These are phyloP conservation scores for Bhutanitis thaidina DNA, from an alignment of 2,888 invertebrate genomes.

Conservation along the genomic window DNA sequence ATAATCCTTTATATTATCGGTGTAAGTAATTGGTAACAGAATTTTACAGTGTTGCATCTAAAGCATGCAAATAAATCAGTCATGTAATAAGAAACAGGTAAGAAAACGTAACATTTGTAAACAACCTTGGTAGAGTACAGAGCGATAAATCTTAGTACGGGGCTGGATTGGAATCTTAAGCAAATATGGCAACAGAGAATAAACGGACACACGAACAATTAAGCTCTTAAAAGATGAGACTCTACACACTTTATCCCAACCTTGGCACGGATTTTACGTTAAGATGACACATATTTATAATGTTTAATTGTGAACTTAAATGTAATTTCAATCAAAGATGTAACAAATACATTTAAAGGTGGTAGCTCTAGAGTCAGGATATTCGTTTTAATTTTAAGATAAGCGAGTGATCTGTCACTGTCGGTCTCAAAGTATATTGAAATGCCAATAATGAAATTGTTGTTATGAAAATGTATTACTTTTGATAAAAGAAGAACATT, in stretches of 20 bases:
- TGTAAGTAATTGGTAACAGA: neutral
- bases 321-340: too few relatives aligned
- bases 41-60: conserved; percentile 5
- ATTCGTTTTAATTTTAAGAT: too few relatives aligned
- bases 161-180: conserved; percentile 22
- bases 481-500: too few relatives aligned
- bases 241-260: conserved; percentile 16
- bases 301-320: too few relatives aligned
- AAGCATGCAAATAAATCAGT: conserved; percentile 3
- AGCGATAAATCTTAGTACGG: conserved; percentile 23
- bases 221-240: conserved; percentile 23
- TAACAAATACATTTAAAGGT: too few relatives aligned
- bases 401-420: too few relatives aligned
- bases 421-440: too few relatives aligned
- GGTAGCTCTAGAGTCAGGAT: too few relatives aligned
- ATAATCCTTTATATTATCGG: too few relatives aligned
- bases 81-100: neutral
- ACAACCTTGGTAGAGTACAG: conserved; percentile 19
- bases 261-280: conserved; percentile 16
- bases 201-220: conserved; percentile 26
- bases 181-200: conserved; percentile 25
- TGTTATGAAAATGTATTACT: too few relatives aligned
- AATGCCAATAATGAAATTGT: too few relatives aligned
- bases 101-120: neutral
- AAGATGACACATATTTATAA: neutral